Base-by-base conservation (phyloP, 2,113 vertebrate genomes). In the Falcunculus frontatus region DNA sequence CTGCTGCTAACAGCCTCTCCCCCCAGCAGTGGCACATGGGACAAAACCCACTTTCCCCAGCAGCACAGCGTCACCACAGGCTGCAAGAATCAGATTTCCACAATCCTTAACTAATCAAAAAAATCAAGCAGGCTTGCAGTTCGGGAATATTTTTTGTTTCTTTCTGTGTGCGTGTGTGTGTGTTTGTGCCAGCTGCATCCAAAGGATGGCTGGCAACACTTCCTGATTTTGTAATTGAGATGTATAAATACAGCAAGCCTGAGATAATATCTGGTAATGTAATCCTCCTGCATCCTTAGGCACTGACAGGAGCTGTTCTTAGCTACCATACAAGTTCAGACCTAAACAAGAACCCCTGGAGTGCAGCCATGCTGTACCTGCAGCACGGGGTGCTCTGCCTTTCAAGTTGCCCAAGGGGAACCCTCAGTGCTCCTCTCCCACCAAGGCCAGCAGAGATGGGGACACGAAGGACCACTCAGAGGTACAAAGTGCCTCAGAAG, bases 191-290 rank as follows among this genome's bases (percentile, higher is more conserved):
- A 91, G 52, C 69, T 52, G 87, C 75, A 78, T 89, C 91, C 87
- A 82, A 93, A 87, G 1, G 69, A 95, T 30, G 62, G 65, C 82
- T 95, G 95, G 89, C 84, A 83, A 76, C 69, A 57, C 65, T 84
- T 93, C 91, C 93, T 68, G 57, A 94, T 94, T 91, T 82, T 89
- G 91, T 94, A 93, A 93, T 11, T 60, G 86, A 95, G 86, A 81
- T 82, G 77, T 55, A 94, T 67, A 87, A 95, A 95, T 89, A 82
- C 73, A 95, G 86, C 80, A 41, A 84, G 49, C 10, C 29, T 1
- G 13, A 92, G 96, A 96, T 94, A 95, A 7, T 39, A 96, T 95
- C 94, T 87, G 3, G 77, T 73, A 91, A 95, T 65, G 84, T 41
- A 96, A 93, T 89, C 74, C 53, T 70, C 53, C 72, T 91, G 67